Evolutionary conservation across 2,888 invertebrate genomes (phyloP), one percentile per base, ranked within the genome.

Genomic region (Brachylomia viminalis): DNA sequence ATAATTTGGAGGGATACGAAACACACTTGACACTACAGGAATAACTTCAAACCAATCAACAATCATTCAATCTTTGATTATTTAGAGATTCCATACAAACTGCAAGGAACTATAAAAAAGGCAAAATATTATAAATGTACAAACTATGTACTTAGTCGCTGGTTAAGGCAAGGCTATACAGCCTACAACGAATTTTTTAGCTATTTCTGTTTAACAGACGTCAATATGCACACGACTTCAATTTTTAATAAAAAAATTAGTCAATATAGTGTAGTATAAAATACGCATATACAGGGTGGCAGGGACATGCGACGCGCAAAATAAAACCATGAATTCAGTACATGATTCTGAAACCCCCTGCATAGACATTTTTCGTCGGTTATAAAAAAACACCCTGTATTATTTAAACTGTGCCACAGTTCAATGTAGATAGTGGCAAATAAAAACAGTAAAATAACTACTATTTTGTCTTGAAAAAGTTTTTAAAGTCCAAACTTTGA

Each of bases 1-100:
- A 81, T 79, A 67, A 64, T 73, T 85, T 82, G 86, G 83, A 83
- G 86, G 72, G 69, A 83, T 75, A 59, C 1, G 2, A 59, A 47
- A 61, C 42, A 56, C 1, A 27, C 20, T 65, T 77, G 17, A 52
- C 30, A 61, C 33, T 27, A 42, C 20, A 59, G 42, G 30, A 64
- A 72, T 56, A 58, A 54, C 33, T 52, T 33, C 7, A n/a, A 45
- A 27, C 13, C 8, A 83, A 38, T 67, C 30, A n/a, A 38, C 30
- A 42, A 64, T 10, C 15, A 38, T 67, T 62, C 6, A 8, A 33
- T 38, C 17, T 42, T 6, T 13, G 58, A 58, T 75, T 59, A 8
- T 47, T 54, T 42, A 30, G 68, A 77, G 68, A 75, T 72, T 79
- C 64, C 58, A 54, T n/a, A 56, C 45, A 61, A 59, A 61, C 49